Evolutionary conservation across 2,113 vertebrate genomes (phyloP), one percentile per base, ranked within the genome.

Genomic region (Lepus americanus): DNA sequence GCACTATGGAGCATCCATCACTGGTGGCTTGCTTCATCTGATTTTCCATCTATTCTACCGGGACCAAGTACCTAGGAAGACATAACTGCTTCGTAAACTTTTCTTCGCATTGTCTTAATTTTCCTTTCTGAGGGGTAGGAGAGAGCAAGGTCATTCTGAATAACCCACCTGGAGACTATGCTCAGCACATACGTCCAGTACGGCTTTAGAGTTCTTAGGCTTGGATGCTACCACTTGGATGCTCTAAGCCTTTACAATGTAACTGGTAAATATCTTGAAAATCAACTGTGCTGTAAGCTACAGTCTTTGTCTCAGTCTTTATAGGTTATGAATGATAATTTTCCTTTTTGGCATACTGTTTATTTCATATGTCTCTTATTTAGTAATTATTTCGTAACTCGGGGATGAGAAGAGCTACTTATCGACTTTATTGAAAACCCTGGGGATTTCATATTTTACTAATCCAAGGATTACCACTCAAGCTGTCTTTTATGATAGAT

Each of bases 401-500:
- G 77, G 33, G 31, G 31, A 55, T 86, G 31, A 77, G 19, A 44
- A 36, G 6, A 84, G 49, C 33, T 76, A 23, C 89, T 94, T 95
- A 72, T 67, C 89, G 86, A 78, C n/a, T 77, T 39, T 22, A 39
- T 9, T 33, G 66, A 49, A 67, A 76, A 86, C 29, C 66, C 39
- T 44, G 69, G 72, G 67, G 67, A 12, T 92, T 6, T 22, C 44
- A 49, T 79, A 83, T 89, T 83, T 49, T 33, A 80, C 80, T 95
- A 95, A 96, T 86, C 64, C 33, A 39, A 36, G 77, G 87, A 93
- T 92, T 92, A 93, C 49, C 4, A 72, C n/a, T 89, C 77, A 69
- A 5, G 23, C 61, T 70, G 73, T 84, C 76, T 89, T 87, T n/a
- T 2, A 69, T 76, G 84, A 95, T 92, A 94, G 91, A 96, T 94